A percentile compares a stretch with the other conserved stretches of the same genome.
These are phyloP conservation scores for Cercopithecus mona DNA, from an alignment of 2,113 vertebrate genomes.

Conservation along the genomic window DNA sequence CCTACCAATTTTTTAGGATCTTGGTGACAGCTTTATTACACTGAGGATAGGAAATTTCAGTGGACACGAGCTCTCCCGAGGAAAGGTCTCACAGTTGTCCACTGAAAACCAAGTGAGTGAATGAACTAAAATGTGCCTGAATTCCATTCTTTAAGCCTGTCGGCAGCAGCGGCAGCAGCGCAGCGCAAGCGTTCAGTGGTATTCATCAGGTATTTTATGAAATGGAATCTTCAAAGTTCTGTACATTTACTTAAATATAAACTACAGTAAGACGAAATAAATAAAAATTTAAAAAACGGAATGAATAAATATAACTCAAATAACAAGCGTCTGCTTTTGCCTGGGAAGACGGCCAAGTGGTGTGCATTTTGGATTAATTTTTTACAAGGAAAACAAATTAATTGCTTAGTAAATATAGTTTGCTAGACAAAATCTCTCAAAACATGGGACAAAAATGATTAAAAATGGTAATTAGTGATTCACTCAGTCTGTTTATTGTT, in stretches of 20 bases:
- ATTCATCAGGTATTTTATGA: not conserved
- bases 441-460: constrained; percentile 28
- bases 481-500: constrained; percentile 40
- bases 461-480: constrained; percentile 46
- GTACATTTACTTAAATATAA: not conserved
- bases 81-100: not conserved
- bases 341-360: constrained; percentile 66
- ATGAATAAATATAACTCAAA: not conserved
- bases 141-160: not conserved
- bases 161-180: not conserved
- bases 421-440: constrained; percentile 47
- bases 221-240: not conserved
- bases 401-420: constrained; percentile 61
- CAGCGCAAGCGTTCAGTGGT: accelerated
- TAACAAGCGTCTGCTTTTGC: constrained; percentile 15
- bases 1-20: not conserved
- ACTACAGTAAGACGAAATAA: constrained; percentile 1
- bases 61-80: not conserved
- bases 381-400: constrained; percentile 64
- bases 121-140: not conserved
- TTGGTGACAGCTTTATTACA: constrained; percentile 52
- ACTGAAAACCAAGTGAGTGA: not conserved
- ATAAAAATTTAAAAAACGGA: not conserved
- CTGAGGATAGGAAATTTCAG: constrained; percentile 23
- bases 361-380: constrained; percentile 44